phyloP scores from a whole-genome alignment of 2,888 invertebrate genomes.

The Prenolepis imparis region DNA sequence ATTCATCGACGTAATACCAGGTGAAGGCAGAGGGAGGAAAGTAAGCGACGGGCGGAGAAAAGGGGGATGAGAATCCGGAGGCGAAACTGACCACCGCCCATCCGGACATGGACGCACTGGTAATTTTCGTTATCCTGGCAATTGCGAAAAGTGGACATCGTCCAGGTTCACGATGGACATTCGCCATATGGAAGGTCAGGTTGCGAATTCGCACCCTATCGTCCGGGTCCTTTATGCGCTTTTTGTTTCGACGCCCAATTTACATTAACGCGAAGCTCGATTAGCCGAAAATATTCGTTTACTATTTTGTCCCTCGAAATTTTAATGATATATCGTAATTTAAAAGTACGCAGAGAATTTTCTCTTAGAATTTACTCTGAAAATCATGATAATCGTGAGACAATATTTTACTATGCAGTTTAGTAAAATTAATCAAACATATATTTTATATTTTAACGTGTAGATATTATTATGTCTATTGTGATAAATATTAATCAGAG shows the following conservation, averaged over 20 bases:
- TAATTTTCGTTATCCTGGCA: conserved; percentile 77
- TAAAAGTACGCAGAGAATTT: neutral
- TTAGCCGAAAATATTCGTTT: neutral
- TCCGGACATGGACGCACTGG: conserved; percentile 69
- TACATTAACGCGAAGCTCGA: neutral
- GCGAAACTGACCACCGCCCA: conserved; percentile 65
- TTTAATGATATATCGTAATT: neutral
- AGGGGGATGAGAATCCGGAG: neutral
- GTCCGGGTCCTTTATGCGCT: neutral
- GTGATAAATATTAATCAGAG: too few relatives aligned
- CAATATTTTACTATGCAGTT: too few relatives aligned
- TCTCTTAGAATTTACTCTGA: too few relatives aligned
- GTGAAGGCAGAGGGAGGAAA: conserved; percentile 10
- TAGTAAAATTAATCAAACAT: too few relatives aligned
- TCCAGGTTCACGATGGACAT: conserved; percentile 48
- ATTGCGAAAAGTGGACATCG: conserved; percentile 66
- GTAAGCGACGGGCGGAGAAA: neutral
- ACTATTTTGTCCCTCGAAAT: neutral
- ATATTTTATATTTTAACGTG: too few relatives aligned
- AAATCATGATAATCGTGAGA: too few relatives aligned
- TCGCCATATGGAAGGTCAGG: conserved; percentile 10
- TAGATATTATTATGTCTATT: too few relatives aligned
- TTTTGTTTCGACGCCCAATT: neutral
- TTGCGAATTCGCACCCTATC: conserved; percentile 28
- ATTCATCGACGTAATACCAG: conserved; percentile 24